Evolutionary conservation across 2,797 vertebrate species (phyloP).

Genomic region (Sternotherus odoratus): DNA sequence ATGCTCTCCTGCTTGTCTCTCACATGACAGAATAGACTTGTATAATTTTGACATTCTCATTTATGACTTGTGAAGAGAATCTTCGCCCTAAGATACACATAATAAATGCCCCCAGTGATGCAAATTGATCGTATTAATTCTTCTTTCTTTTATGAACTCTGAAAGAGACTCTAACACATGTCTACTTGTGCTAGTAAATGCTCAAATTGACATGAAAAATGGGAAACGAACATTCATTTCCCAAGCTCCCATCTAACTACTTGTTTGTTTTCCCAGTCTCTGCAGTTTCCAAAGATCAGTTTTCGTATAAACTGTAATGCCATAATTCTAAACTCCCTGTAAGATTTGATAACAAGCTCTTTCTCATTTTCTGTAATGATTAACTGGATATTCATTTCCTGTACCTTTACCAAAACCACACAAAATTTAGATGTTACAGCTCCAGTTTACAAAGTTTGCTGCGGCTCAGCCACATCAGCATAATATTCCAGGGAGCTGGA

Average conservation of each 20-base stretch:
- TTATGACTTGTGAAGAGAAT: not conserved
- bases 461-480: not conserved
- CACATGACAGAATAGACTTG: not conserved
- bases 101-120: not conserved
- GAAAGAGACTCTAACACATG: not conserved
- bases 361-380: not conserved
- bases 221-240: not conserved
- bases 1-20: not conserved
- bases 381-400: not conserved
- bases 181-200: not conserved
- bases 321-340: not conserved
- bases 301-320: not conserved
- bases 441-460: not conserved
- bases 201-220: not conserved
- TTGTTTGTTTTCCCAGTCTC: not conserved
- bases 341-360: not conserved
- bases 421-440: constrained; percentile 13
- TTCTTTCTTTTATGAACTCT: not conserved
- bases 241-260: not conserved
- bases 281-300: constrained; percentile 7
- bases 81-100: not conserved
- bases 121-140: accelerated
- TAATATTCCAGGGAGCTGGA: not conserved
- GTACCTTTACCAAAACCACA: not conserved
- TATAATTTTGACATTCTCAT: not conserved